Evolutionary conservation across 2,113 vertebrate species (phyloP), one percentile per base, ranked within the genome.

Genomic region (Aptenodytes patagonicus): DNA sequence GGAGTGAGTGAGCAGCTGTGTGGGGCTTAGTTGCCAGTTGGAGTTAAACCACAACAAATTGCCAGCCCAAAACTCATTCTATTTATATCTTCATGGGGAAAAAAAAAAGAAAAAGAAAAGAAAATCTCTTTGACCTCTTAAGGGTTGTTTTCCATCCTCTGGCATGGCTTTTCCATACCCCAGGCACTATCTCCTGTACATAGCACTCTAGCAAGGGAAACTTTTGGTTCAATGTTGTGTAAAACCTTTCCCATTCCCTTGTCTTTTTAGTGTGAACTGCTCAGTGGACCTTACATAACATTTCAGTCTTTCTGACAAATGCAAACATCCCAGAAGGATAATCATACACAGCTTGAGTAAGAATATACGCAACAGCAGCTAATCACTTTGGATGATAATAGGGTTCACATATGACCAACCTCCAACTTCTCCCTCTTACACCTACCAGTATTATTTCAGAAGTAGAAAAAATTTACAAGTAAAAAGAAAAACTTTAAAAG

Each of bases 351-450:
- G 75, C 46, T 28, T 19, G 9, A 72, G 26, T 21, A 55, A 31
- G 18, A 66, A 47, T 2, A 54, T 12, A 78, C 3, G 0, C 25
- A 62, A 34, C 3, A 22, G 13, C 51, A 81, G 25, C n/a, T 38
- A 3, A 58, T 17, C 4, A 3, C 17, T 29, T 21, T 51, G 28
- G 18, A 3, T 1, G 7, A 2, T 22, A 64, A 18, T 17, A 25
- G 51, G 9, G 32, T 17, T 83, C 47, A 22, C 9, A 2, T 3
- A 3, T 3, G 25, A 20, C 5, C 49, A 47, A 26, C 3, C 7
- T 10, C 42, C 18, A 64, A 2, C 7, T 40, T 46, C 65, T 13
- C 78, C 34, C 36, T 57, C 62, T 69, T 46, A 18, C 2, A 4
- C 20, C 25, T n/a, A 11, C 20, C 6, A 38, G 51, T 28, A 54